Evolutionary conservation across 2,113 vertebrate genomes (phyloP).

Genomic region (Daboia siamensis): DNA sequence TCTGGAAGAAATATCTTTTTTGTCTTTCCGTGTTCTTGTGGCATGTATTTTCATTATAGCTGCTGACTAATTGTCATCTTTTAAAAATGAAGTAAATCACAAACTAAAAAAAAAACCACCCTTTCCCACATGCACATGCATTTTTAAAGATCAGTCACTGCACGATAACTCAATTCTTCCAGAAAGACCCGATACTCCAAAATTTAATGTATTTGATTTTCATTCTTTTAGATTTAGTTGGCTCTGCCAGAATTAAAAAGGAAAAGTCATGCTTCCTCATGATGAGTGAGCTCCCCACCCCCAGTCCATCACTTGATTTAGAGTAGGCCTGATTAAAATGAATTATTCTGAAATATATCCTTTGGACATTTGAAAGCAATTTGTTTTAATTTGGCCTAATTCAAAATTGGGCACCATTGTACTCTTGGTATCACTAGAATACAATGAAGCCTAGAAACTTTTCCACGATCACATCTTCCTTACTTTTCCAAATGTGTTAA

Average conservation of each 20-base stretch:
- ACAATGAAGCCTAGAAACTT: background rate
- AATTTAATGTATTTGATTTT: constrained; percentile 3
- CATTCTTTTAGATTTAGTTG: constrained; percentile 4
- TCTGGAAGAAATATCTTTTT: constrained; percentile 41
- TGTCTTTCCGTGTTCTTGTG: constrained; percentile 33
- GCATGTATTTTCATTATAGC: constrained; percentile 46
- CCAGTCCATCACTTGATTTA: background rate
- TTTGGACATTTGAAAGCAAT: background rate
- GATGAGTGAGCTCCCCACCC: background rate
- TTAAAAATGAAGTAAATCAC: constrained; percentile 38
- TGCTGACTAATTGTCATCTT: constrained; percentile 28
- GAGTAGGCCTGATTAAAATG: background rate
- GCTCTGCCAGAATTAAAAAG: background rate
- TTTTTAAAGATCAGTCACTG: background rate
- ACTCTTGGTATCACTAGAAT: background rate
- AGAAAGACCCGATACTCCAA: constrained; percentile 9
- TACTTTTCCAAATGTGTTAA: background rate
- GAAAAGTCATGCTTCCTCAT: background rate
- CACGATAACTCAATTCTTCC: background rate
- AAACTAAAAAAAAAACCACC: constrained; percentile 16
- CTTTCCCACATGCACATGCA: constrained; percentile 23
- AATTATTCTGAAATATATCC: background rate
- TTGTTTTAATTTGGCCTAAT: background rate
- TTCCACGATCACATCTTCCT: background rate
- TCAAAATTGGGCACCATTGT: background rate